Conservation (phyloP, 2,797 vertebrate genomes). For the Crocodylus rhombifer region DNA sequence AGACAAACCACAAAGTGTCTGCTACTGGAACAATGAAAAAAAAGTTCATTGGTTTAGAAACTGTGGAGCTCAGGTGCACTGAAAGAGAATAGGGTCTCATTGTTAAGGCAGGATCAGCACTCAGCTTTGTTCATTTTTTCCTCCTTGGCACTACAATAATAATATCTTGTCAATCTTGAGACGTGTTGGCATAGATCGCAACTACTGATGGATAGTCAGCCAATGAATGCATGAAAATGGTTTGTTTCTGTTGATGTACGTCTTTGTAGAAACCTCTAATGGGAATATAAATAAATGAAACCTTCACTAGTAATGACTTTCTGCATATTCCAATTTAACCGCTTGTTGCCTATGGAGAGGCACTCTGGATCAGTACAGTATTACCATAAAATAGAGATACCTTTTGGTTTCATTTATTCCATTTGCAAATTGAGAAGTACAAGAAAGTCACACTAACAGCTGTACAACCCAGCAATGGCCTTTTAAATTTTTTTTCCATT, state of each 20-base stretch:
- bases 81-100: slow-evolving; percentile 81
- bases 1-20: slow-evolving; percentile 67
- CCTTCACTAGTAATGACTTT: slow-evolving; percentile 54
- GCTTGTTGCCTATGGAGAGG: slow-evolving; percentile 10
- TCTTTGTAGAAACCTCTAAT: slow-evolving; percentile 65
- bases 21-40: slow-evolving; percentile 67
- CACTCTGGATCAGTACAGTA: background rate
- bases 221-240: slow-evolving; percentile 59
- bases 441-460: background rate
- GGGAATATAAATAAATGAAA: slow-evolving; percentile 72
- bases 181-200: slow-evolving; percentile 72
- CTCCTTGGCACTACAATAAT: slow-evolving; percentile 78
- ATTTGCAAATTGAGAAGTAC: background rate
- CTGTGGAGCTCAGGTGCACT: slow-evolving; percentile 77
- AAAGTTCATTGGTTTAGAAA: slow-evolving; percentile 67
- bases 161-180: slow-evolving; percentile 82
- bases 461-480: background rate
- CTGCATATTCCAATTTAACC: slow-evolving; percentile 61
- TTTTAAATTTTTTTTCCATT: background rate
- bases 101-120: slow-evolving; percentile 77
- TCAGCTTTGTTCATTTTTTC: slow-evolving; percentile 75
- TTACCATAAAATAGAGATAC: background rate
- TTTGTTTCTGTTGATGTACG: slow-evolving; percentile 74
- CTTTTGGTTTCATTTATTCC: background rate
- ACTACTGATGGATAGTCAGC: slow-evolving; percentile 77